These are phyloP conservation scores for Drosophila navojoa DNA, from an alignment of 1,140 invertebrate species.

Conservation along the genomic window DNA sequence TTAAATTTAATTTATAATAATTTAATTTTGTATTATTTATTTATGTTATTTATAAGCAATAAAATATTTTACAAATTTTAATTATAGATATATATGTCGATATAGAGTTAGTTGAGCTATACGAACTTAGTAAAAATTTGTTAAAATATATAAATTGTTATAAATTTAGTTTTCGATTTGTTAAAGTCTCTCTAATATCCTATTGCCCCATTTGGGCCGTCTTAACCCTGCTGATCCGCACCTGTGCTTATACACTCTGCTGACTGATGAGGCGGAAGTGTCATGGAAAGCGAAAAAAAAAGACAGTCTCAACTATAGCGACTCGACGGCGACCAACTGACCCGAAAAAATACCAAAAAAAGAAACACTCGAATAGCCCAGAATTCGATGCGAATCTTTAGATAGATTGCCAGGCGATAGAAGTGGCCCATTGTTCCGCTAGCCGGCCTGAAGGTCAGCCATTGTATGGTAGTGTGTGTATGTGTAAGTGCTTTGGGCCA, in stretches of 20 bases:
- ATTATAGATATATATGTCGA: too few species aligned
- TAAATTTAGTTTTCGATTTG: too few species aligned
- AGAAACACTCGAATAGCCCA: neutral
- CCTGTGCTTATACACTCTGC: neutral
- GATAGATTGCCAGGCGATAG: slow-evolving; percentile 33
- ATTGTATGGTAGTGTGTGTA: slow-evolving; percentile 2
- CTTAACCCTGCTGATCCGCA: neutral
- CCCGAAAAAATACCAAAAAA: slow-evolving; percentile 46
- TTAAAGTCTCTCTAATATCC: too few species aligned
- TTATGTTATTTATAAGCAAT: too few species aligned
- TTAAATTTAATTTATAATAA: too few species aligned
- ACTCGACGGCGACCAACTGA: slow-evolving; percentile 50
- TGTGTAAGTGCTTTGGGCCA: slow-evolving; percentile 57
- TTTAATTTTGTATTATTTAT: too few species aligned
- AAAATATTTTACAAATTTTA: too few species aligned
- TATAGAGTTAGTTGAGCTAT: too few species aligned
- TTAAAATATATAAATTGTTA: too few species aligned
- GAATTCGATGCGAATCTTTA: slow-evolving; percentile 38
- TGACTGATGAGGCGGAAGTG: slow-evolving; percentile 41
- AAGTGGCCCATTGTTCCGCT: slow-evolving; percentile 35
- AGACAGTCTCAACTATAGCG: slow-evolving; percentile 10
- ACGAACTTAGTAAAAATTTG: too few species aligned
- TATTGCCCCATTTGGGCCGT: too few species aligned
- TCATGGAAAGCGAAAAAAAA: slow-evolving; percentile 33
- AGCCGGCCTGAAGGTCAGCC: slow-evolving; percentile 24